phyloP scores from a whole-genome alignment of 2,888 invertebrate genomes.

The Invenusta paracnida region DNA sequence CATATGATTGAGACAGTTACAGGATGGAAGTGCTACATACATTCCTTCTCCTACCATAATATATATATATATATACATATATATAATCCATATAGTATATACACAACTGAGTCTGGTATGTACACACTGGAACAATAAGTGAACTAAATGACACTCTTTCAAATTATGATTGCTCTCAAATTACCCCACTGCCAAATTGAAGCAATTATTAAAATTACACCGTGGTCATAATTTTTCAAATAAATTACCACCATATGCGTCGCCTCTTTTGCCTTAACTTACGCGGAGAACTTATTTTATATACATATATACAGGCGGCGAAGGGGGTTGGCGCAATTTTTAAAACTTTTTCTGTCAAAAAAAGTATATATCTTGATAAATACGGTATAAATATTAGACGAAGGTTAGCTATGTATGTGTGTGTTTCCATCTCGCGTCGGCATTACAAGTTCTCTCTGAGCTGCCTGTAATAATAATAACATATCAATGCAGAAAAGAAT shows the following conservation, averaged over 20 bases:
- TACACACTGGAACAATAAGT: constrained; percentile 16
- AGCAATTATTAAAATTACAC: constrained; percentile 26
- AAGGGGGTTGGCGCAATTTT: constrained; percentile 7
- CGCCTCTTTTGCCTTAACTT: too few relatives aligned
- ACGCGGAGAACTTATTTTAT: too few relatives aligned
- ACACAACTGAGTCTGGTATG: constrained; percentile 3
- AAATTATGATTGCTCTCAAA: constrained; percentile 29
- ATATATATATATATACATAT: constrained; percentile 1
- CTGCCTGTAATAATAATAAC: too few relatives aligned
- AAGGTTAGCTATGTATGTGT: background rate
- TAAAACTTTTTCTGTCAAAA: constrained; percentile 17
- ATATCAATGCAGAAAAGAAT: too few relatives aligned
- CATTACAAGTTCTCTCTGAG: too few relatives aligned
- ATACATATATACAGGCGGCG: too few relatives aligned
- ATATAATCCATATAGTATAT: background rate
- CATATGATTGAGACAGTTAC: background rate
- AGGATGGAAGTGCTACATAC: too few relatives aligned
- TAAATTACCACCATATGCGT: constrained; percentile 26
- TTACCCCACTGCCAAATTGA: constrained; percentile 26
- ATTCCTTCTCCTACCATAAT: too few relatives aligned
- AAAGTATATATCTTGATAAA: constrained; percentile 18
- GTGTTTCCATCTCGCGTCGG: too few relatives aligned
- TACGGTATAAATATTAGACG: constrained; percentile 3
- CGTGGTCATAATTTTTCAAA: constrained; percentile 29
- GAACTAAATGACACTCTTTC: constrained; percentile 29